These are phyloP conservation scores for Archilochus colubris DNA, from an alignment of 2,113 vertebrate species.

Conservation along the genomic window DNA sequence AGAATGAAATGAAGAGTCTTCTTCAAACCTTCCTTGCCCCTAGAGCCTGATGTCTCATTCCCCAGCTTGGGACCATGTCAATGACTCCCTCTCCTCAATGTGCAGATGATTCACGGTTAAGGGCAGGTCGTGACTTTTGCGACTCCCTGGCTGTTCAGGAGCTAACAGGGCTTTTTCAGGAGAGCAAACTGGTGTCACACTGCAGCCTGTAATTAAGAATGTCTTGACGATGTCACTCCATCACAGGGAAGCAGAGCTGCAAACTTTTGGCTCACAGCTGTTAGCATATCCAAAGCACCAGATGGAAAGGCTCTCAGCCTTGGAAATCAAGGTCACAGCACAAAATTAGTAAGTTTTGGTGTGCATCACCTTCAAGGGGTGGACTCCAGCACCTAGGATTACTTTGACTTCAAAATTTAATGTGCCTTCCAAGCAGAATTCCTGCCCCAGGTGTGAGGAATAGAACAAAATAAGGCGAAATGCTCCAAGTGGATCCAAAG, in stretches of 20 bases:
- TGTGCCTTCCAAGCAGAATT: not conserved
- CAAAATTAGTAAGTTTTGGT: not conserved
- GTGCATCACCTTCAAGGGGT: not conserved
- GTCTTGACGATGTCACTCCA: not conserved
- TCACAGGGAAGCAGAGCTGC: not conserved
- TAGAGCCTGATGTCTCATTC: not conserved
- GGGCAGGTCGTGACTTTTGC: not conserved
- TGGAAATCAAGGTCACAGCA: not conserved
- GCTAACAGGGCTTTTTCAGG: not conserved
- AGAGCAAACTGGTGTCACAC: not conserved
- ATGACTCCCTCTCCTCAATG: not conserved
- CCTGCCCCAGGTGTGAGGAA: not conserved
- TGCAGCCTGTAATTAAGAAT: not conserved
- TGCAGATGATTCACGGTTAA: not conserved
- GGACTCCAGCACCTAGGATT: not conserved
- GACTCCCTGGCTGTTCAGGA: not conserved
- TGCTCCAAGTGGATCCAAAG: not conserved
- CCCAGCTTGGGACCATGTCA: not conserved
- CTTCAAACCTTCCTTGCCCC: not conserved
- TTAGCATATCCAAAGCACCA: not conserved
- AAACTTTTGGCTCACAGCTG: not conserved
- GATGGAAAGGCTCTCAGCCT: not conserved
- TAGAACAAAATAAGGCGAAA: not conserved
- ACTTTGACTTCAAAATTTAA: not conserved
- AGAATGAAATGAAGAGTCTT: not conserved